Percentiles rank a stretch among this genome's conserved stretches.
Conservation (phyloP, 2,113 vertebrate genomes). For the Natator depressus region DNA sequence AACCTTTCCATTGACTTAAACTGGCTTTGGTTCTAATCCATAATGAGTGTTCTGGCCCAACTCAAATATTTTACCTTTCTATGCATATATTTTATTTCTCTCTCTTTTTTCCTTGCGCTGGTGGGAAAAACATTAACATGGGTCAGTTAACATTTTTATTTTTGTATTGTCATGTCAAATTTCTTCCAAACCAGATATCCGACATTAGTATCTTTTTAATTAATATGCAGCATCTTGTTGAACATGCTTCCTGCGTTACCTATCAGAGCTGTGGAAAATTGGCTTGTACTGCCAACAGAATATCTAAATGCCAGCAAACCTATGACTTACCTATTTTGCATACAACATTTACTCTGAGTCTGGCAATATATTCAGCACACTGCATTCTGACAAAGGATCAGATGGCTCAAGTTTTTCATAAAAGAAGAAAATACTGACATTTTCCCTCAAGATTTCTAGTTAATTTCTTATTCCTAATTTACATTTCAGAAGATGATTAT, state of each 20-base stretch:
- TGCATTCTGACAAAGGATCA: neutral
- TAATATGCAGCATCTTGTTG: conserved; percentile 68
- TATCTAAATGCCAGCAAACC: conserved; percentile 4
- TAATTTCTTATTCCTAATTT: neutral
- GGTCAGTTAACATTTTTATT: neutral
- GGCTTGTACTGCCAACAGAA: conserved; percentile 45
- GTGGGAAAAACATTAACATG: neutral
- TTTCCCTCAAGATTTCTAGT: neutral
- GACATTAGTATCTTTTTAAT: conserved; percentile 61
- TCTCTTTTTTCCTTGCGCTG: neutral
- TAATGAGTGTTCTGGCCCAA: neutral
- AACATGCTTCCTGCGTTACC: conserved; percentile 60
- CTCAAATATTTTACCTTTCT: neutral
- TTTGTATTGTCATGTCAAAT: conserved; percentile 48
- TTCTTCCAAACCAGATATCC: conserved; percentile 57
- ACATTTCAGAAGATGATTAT: neutral
- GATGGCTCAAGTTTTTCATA: neutral
- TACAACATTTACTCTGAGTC: conserved; percentile 2
- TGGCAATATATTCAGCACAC: neutral
- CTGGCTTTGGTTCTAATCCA: neutral
- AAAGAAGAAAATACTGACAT: neutral
- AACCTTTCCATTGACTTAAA: neutral
- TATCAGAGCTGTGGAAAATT: conserved; percentile 57
- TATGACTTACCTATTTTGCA: conserved; percentile 10
- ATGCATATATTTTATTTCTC: neutral